Evolutionary conservation across 2,113 vertebrate species (phyloP).

Genomic region (Neodon shergylaensis): DNA sequence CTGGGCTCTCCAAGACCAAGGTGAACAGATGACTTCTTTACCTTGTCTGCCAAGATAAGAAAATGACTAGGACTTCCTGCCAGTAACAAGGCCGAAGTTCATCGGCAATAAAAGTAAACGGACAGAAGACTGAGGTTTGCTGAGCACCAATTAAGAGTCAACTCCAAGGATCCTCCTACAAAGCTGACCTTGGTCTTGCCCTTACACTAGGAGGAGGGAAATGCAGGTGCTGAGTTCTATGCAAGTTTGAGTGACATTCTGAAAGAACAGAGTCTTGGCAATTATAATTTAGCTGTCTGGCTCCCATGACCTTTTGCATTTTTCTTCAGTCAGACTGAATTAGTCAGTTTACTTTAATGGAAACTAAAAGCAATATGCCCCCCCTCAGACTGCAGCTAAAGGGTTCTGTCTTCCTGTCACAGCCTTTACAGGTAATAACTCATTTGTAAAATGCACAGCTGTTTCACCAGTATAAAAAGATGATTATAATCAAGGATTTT

Average conservation of each 20-base stretch:
- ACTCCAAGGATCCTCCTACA: neutral
- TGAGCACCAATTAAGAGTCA: neutral
- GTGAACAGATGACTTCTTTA: neutral
- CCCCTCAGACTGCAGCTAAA: conserved; percentile 1
- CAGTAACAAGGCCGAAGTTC: neutral
- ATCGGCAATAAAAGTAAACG: neutral
- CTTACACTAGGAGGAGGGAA: neutral
- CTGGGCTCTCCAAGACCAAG: neutral
- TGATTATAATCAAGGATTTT: neutral
- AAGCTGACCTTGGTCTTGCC: neutral
- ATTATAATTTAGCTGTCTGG: neutral
- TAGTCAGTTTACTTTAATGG: neutral
- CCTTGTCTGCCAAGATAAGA: neutral
- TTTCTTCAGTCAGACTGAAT: neutral
- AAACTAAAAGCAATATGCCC: neutral
- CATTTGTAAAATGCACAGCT: neutral
- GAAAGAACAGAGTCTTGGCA: neutral
- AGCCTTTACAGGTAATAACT: neutral
- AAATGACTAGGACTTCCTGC: neutral
- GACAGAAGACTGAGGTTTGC: neutral
- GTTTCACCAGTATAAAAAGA: neutral
- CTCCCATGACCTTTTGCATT: neutral
- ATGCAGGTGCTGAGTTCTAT: neutral
- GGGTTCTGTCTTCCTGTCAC: neutral
- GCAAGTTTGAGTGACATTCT: neutral